Base-by-base conservation (phyloP, 1,140 invertebrate genomes). In the Trichonephila clavipes region DNA sequence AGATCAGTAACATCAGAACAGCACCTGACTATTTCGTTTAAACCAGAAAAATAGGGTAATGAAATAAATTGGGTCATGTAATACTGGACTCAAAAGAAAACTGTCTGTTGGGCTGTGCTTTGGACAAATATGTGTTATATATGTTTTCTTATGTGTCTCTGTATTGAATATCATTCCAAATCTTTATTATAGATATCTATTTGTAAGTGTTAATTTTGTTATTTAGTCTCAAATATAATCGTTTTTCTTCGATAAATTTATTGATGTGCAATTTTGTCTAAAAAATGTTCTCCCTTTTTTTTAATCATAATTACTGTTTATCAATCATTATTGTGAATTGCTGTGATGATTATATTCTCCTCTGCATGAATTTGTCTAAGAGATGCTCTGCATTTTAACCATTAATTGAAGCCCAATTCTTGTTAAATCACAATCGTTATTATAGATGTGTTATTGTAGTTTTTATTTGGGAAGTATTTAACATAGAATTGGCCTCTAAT, bases 71-170 rank as follows among this genome's bases (percentile, higher is more conserved):
- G 44, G 51, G 58, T 28, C 44, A 61, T 59, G 21, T 61, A 85
- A 85, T 21, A 58, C 72, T 85, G 81, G 81, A 34, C 62, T 64
- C 18, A 90, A 72, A 77, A 40, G 24, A 89, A 85, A 88, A 44
- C 19, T 40, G 34, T 88, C 18, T 51, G 40, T 51, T 61, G 69
- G 34, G 40, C 66, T 90, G 88, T 81, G 19, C 81, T 64, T 85
- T 85, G 81, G 90, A 91, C 81, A 72, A 89, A 62, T 91, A 64
- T 66, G n/a, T 85, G 90, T 91, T 91, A 62, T 51, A 19, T 8
- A 72, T 86, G 58, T 86, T 19, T 66, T 87, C 12, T 69, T 86
- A 72, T 10, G 21, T 86, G 61, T 86, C n/a, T 61, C 44, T 51
- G 6, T 51, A 62, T 21, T 58, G 19, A 87, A 59, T 69, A 51